Conservation (phyloP, 2,797 vertebrate genomes). For the Synanceia verrucosa region DNA sequence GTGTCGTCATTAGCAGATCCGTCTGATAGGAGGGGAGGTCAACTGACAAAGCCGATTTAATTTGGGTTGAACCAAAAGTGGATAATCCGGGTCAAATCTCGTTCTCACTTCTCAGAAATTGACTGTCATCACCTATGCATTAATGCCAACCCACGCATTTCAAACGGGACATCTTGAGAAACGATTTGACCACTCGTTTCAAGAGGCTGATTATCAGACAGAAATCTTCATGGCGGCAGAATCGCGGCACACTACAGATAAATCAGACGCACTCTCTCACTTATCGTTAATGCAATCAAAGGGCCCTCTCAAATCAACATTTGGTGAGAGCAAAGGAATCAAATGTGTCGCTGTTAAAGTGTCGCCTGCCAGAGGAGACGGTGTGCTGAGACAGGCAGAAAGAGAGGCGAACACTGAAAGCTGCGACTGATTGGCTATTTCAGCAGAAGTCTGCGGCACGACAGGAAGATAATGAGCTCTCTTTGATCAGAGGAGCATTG, state of each 20-base stretch:
- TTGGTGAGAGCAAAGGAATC: conserved; percentile 55
- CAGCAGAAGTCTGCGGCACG: conserved; percentile 60
- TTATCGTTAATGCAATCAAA: conserved; percentile 72
- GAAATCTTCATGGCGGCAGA: conserved; percentile 30
- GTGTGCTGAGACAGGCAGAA: conserved; percentile 66
- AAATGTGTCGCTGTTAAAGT: conserved; percentile 42
- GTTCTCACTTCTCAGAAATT: conserved; percentile 43
- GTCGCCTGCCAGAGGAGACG: conserved; percentile 37
- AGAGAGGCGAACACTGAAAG: conserved; percentile 52
- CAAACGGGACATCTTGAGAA: conserved; percentile 49
- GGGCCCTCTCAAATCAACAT: conserved; percentile 67
- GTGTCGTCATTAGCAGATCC: conserved; percentile 39
- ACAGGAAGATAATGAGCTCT: conserved; percentile 71
- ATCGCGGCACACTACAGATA: conserved; percentile 56
- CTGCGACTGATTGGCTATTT: conserved; percentile 68
- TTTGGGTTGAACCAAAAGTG: conserved; percentile 30
- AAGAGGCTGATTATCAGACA: conserved; percentile 62
- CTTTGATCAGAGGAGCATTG: conserved; percentile 79
- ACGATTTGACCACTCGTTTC: conserved; percentile 46
- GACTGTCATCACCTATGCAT: conserved; percentile 53
- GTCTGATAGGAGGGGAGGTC: conserved; percentile 35
- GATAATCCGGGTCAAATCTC: conserved; percentile 64
- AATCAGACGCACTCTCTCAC: conserved; percentile 62
- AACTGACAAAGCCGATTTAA: conserved; percentile 51
- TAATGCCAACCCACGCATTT: conserved; percentile 48